Percentiles rank a stretch among this genome's conserved stretches.
These are phyloP conservation scores for Bolinopsis microptera DNA, from an alignment of 37 sponge, comb jelly and placozoan species.

Conservation along the genomic window DNA sequence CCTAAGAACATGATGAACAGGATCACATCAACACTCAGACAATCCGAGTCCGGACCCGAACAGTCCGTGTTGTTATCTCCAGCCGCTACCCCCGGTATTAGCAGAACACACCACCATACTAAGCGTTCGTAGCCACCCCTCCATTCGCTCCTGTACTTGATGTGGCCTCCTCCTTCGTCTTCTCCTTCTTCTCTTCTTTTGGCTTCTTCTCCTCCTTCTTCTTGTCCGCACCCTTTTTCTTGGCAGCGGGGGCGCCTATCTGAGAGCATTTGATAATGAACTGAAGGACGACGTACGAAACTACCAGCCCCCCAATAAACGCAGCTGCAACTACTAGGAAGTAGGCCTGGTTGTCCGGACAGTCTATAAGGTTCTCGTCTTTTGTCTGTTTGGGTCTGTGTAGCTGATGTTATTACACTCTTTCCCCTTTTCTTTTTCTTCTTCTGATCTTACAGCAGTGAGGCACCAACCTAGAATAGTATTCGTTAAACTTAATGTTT, in stretches of 20 bases:
- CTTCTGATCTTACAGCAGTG: too few species aligned
- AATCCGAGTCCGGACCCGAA: too few species aligned
- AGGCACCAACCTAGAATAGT: constrained; percentile 25
- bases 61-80: too few species aligned
- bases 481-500: not conserved
- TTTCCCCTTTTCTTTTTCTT: not conserved
- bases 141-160: not conserved
- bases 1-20: constrained; percentile 19
- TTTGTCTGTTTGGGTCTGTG: not conserved
- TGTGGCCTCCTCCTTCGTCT: not conserved
- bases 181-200: not conserved
- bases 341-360: constrained; percentile 8
- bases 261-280: constrained; percentile 45
- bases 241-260: not conserved
- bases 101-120: too few species aligned
- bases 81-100: too few species aligned
- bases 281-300: constrained; percentile 34
- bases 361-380: not conserved
- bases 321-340: constrained; percentile 1
- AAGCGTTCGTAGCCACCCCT: too few species aligned
- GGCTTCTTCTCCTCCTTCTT: not conserved
- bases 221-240: not conserved
- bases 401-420: not conserved
- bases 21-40: not conserved
- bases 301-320: constrained; percentile 1